Conservation (phyloP, 1,140 invertebrate species). For the Maconellicoccus hirsutus region DNA sequence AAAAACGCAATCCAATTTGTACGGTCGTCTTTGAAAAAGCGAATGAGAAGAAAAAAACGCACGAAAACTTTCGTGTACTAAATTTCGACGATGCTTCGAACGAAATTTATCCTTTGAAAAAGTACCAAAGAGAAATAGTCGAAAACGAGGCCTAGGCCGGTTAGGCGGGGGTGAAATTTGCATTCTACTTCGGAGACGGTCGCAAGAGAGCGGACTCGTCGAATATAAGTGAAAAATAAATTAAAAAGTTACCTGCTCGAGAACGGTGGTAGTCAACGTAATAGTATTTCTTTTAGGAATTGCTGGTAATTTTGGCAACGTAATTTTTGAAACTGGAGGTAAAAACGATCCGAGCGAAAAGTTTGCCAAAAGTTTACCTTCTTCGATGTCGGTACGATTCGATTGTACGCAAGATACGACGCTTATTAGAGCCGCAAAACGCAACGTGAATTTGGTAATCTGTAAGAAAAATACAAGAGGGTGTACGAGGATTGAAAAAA, state of each 20-base stretch:
- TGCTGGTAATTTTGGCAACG: not conserved
- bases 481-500: not conserved
- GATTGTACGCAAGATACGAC: not conserved
- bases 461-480: not conserved
- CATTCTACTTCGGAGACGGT: not conserved
- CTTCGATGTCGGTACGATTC: not conserved
- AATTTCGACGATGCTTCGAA: too few relatives aligned
- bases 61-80: too few relatives aligned
- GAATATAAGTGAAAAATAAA: constrained; percentile 5
- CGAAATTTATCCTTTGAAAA: too few relatives aligned
- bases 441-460: not conserved
- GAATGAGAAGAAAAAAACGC: too few relatives aligned
- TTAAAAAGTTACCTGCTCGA: constrained; percentile 1
- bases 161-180: not conserved
- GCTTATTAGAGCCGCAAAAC: too few relatives aligned
- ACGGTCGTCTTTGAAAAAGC: too few relatives aligned
- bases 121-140: too few relatives aligned
- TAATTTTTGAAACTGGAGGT: constrained; percentile 5
- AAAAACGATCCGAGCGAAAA: not conserved
- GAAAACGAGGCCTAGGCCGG: too few relatives aligned
- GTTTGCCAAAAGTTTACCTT: not conserved
- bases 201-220: too few relatives aligned
- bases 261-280: not conserved
- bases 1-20: too few relatives aligned
- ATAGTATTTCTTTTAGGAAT: constrained; percentile 9